phyloP scores from a whole-genome alignment of 2,113 vertebrate genomes.

The Crotalus tigris region DNA sequence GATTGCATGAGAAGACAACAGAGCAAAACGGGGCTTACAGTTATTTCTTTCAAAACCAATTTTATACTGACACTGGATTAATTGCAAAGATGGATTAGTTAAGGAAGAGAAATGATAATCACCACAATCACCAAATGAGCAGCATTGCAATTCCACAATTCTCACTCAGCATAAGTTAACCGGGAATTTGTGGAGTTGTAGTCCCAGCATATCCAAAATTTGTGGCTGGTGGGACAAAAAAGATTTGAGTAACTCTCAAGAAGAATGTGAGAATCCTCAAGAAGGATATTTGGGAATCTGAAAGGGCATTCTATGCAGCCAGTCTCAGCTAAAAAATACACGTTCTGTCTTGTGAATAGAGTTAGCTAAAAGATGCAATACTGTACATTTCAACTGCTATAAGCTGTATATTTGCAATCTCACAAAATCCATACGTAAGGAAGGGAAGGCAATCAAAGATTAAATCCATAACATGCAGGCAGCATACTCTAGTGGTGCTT shows the following conservation, averaged over 20 bases:
- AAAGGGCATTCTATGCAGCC: not conserved
- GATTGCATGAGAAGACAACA: not conserved
- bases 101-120: not conserved
- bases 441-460: constrained; percentile 7
- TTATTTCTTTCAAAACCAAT: not conserved
- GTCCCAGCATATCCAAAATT: not conserved
- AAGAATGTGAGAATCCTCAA: not conserved
- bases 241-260: not conserved
- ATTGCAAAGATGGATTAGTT: not conserved
- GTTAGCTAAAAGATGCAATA: not conserved
- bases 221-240: not conserved
- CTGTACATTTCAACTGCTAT: not conserved
- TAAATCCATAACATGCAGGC: not conserved
- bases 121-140: not conserved
- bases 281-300: not conserved
- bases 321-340: not conserved
- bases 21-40: not conserved
- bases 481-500: not conserved
- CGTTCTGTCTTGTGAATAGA: constrained; percentile 5
- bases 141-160: not conserved
- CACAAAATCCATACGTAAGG: constrained; percentile 1
- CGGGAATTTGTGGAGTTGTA: not conserved
- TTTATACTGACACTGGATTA: not conserved
- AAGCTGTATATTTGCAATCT: not conserved
- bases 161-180: not conserved